Evolutionary conservation across 2,113 vertebrate genomes (phyloP), one percentile per base, ranked within the genome.

Genomic region (Noturus placidus): DNA sequence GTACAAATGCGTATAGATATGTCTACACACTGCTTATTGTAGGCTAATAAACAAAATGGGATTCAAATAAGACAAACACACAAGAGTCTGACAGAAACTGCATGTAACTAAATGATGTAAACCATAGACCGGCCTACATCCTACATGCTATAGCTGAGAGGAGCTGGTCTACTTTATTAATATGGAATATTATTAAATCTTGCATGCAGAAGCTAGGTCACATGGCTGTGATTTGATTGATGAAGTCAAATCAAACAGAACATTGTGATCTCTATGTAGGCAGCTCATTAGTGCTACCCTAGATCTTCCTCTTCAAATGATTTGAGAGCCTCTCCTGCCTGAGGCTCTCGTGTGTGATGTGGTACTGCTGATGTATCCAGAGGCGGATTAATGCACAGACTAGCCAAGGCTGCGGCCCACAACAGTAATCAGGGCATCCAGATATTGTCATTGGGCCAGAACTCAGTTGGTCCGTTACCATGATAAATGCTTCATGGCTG

Each of bases 201-300:
- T 30, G 76, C 50, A 30, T 54, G 76, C 50, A 54, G 27, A 54
- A 54, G 76, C 76, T 54, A 56, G 76, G 25, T 25, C 74, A 76
- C 42, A 76, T 42, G 72, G 22, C 72, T 50, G 10, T 14, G 27
- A n/a, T 78, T 52, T 52, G 46, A 78, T 30, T 78, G 52, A 52
- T 54, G 4, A 79, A 79, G 56, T 77, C n/a, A 52, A 77, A 77
- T 30, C n/a, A n/a, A 77, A 77, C 19, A 54, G 54, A 79, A 79
- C 7, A 19, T 19, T 54, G 50, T 54, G n/a, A 54, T 20, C 27
- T 30, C 76, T 78, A n/a, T 56, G 50, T 79, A 54, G 50, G 50
- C 76, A 54, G 54, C n/a, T 80, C 17, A 57, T 80, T 80, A 80
- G 52, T 5, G 52, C 52, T 79, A 54, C 27, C 9, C n/a, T 79